A percentile compares a stretch with the other conserved stretches of the same genome.
Conservation (phyloP, 1,140 invertebrate species). For the Danaus melanippus region DNA sequence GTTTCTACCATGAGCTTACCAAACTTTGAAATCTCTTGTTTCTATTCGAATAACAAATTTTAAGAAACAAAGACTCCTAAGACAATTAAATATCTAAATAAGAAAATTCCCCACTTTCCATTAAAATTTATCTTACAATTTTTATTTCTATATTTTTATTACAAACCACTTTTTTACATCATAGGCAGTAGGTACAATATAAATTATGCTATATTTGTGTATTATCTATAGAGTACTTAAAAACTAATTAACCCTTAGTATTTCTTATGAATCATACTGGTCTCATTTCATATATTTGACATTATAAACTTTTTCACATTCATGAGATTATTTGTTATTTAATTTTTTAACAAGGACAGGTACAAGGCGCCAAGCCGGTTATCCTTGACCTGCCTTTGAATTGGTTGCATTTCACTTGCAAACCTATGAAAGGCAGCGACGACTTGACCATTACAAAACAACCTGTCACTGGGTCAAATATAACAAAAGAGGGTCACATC, state of each 20-base stretch:
- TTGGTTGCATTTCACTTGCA: constrained; percentile 19
- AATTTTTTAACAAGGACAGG: no score
- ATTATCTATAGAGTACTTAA: constrained; percentile 8
- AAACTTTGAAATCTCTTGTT: constrained; percentile 21
- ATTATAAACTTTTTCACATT: no score
- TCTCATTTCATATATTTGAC: not conserved
- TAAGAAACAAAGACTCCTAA: constrained; percentile 31
- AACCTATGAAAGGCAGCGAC: constrained; percentile 15
- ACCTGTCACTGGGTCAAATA: constrained; percentile 51
- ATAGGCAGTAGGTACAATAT: no score
- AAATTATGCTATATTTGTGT: no score
- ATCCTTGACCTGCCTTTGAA: constrained; percentile 21
- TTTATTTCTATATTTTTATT: no score
- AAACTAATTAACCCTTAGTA: not conserved
- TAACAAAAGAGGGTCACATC: constrained; percentile 41
- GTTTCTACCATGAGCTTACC: no score
- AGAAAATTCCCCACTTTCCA: constrained; percentile 16
- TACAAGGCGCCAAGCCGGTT: constrained; percentile 12
- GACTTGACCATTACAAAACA: constrained; percentile 34
- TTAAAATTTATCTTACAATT: constrained; percentile 16
- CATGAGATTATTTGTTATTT: no score
- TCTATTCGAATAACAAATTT: constrained; percentile 38
- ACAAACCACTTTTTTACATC: no score
- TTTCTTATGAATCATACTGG: constrained; percentile 1
- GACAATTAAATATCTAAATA: constrained; percentile 12